Base-by-base conservation (phyloP, 2,113 vertebrate genomes). In the Raja brachyura region DNA sequence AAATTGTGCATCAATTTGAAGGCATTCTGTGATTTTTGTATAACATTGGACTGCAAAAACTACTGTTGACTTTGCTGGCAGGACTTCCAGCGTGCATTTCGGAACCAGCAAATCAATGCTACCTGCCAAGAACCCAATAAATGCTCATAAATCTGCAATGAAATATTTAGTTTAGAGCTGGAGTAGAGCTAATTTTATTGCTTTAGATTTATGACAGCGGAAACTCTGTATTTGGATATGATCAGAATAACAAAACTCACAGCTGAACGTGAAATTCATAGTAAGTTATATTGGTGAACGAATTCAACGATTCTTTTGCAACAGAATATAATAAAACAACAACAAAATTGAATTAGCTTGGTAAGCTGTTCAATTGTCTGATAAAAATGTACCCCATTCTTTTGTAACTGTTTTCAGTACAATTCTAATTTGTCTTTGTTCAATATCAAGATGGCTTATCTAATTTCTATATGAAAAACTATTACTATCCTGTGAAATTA, bases 91-190 rank as follows among this genome's bases (percentile, higher is more conserved):
- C 79, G 94, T 95, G 95, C 94, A 14, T 94, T 94, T 96, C 95
- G 93, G 54, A 94, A 93, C 74, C 93, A 94, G 95, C 95, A 95
- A 96, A 95, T 92, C 94, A 96, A 96, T 94, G 96, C 94, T 95
- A 95, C 94, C 94, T 96, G 93, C 0, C 3, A 96, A 95, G 95
- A 95, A 94, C 93, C 94, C 95, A 96, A 95, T 94, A 95, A 96
- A 97, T 96, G 92, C 95, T 97, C 96, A 97, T 97, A 96, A 96
- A 96, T 95, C 86, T 94, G 94, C 94, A 96, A 96, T 97, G 96
- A 96, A 97, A 96, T 97, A 97, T 97, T 97, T 96, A 96, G 96
- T 96, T 96, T 94, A 96, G 93, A 95, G 96, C 96, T 95, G 94
- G 93, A 95, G 95, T 95, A 95, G 93, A 95, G 96, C 96, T 97